Evolutionary conservation across 2,888 invertebrate genomes (phyloP).

Genomic region (Nomada flava): DNA sequence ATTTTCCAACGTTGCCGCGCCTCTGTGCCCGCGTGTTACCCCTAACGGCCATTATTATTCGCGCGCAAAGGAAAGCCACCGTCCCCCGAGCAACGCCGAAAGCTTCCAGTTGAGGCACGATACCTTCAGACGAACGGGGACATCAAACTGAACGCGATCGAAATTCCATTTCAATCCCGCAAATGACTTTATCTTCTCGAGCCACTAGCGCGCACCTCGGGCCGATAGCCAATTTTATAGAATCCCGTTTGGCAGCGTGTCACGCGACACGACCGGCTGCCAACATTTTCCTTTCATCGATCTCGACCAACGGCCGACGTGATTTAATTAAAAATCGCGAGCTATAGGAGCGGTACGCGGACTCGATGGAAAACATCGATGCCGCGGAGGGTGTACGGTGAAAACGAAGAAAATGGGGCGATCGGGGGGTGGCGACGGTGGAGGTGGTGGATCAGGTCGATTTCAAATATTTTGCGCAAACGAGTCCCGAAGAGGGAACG

Average conservation of each 20-base stretch:
- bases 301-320: slow-evolving; percentile 1
- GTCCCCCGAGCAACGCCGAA: not conserved
- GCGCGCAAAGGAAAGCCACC: not conserved
- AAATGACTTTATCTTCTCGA: slow-evolving; percentile 33
- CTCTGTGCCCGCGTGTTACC: slow-evolving; percentile 3
- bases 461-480: slow-evolving; percentile 62
- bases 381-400: slow-evolving; percentile 8
- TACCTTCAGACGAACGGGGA: not conserved
- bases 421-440: no score
- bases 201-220: not conserved
- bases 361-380: slow-evolving; percentile 35
- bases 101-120: no score
- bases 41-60: not conserved
- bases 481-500: slow-evolving; percentile 24
- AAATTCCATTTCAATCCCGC: slow-evolving; percentile 43
- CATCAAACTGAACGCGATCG: slow-evolving; percentile 20
- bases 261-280: slow-evolving; percentile 35
- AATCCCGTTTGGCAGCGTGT: slow-evolving; percentile 47
- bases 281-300: slow-evolving; percentile 56
- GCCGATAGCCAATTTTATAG: slow-evolving; percentile 49
- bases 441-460: slow-evolving; percentile 11
- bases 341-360: slow-evolving; percentile 18
- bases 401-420: not conserved
- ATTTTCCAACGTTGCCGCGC: slow-evolving; percentile 45
- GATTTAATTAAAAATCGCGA: slow-evolving; percentile 68